phyloP scores from a whole-genome alignment of 2,888 invertebrate species.

The Campoletis raptor region DNA sequence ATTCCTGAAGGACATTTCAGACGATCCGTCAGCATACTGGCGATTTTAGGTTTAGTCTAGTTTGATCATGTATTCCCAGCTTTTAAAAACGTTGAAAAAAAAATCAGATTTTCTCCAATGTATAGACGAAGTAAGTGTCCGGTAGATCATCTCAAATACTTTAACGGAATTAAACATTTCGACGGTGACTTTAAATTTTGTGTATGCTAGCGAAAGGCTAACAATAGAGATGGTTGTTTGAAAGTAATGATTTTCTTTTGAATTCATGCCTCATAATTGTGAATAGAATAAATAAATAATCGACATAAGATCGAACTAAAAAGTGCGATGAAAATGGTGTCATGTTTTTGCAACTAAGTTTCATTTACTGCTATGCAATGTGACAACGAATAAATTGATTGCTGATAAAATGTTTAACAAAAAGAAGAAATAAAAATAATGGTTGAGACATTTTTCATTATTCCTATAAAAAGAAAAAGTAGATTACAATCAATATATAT shows the following conservation, averaged over 20 bases:
- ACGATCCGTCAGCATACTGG: slow-evolving; percentile 47
- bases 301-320: slow-evolving; percentile 43
- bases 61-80: not conserved
- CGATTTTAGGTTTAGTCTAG: not conserved
- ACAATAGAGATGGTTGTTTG: not conserved
- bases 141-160: no score
- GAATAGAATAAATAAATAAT: not conserved
- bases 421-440: slow-evolving; percentile 30
- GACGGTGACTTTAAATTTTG: slow-evolving; percentile 30
- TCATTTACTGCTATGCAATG: slow-evolving; percentile 62
- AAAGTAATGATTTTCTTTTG: slow-evolving; percentile 43
- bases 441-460: slow-evolving; percentile 11
- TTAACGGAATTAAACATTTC: no score
- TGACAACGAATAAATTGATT: slow-evolving; percentile 25
- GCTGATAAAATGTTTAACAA: slow-evolving; percentile 35
- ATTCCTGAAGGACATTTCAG: slow-evolving; percentile 49
- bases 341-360: slow-evolving; percentile 64
- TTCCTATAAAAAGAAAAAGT: not conserved
- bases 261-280: slow-evolving; percentile 34
- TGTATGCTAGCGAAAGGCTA: slow-evolving; percentile 32
- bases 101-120: no score
- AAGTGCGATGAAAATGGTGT: slow-evolving; percentile 48
- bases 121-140: no score
- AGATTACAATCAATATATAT: not conserved
- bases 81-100: not conserved